Base-by-base conservation (phyloP, 2,797 vertebrate species). In the Mormyrops boulengeri region DNA sequence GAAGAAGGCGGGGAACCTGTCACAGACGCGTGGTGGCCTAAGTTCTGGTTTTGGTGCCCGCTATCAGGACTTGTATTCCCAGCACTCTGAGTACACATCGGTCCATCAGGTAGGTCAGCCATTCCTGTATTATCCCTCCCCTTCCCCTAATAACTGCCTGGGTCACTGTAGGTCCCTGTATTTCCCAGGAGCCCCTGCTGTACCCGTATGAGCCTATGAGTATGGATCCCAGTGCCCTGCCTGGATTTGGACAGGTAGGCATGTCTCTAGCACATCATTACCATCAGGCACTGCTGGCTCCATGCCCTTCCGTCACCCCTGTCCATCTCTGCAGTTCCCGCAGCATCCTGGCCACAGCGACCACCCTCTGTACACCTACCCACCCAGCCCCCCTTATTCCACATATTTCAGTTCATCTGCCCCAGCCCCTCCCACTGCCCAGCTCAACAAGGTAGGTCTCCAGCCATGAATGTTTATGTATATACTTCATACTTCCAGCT, bases 401-500 rank as follows among this genome's bases (percentile, higher is more conserved):
- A 96, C 96, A 7, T 98, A 97, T 93, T 98, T 96, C 93, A 95
- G 95, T 92, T 94, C 94, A 0, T 96, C 91, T 91, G 94, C 90
- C 66, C 95, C 93, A 91, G 91, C 91, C 95, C 92, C 92, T 77
- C 92, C 93, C 5, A 85, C 92, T 90, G 94, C 95, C 50, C 96
- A 97, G 91, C 96, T 98, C 88, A 97, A 95, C 93, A 97, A 97
- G 95, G 98, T 98, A 91, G 92, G 93, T 2, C 2, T 19, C 2
- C 3, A 85, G 38, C 14, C 69, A 47, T 85, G 44, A 26, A 8
- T 34, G 77, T 62, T 69, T 57, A 22, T 14, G 2, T 57, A 1
- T 41, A 26, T 49, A 55, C 57, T 77, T 90, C 77, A 2, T 17
- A 47, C 69, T 84, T 87, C 52, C 2, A 62, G 50, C 62, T 53